phyloP scores from a whole-genome alignment of 2,888 invertebrate genomes.

The Apoda limacodes region DNA sequence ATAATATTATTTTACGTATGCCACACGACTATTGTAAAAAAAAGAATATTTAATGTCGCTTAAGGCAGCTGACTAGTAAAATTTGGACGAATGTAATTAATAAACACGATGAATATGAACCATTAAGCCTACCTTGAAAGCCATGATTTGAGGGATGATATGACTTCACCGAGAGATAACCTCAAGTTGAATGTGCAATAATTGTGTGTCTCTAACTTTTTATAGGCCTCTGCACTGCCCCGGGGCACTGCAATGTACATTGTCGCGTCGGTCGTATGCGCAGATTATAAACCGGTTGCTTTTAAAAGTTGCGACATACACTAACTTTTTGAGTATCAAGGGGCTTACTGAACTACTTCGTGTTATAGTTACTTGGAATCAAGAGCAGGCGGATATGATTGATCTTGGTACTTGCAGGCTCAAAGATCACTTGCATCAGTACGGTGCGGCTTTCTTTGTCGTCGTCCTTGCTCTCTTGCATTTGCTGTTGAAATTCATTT shows the following conservation, averaged over 20 bases:
- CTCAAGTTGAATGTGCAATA: slow-evolving; percentile 51
- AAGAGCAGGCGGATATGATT: slow-evolving; percentile 38
- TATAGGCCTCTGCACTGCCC: slow-evolving; percentile 38
- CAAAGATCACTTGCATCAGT: slow-evolving; percentile 52
- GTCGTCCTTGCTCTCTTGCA: slow-evolving; percentile 31
- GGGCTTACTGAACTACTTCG: slow-evolving; percentile 26
- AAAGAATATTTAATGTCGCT: too few relatives aligned
- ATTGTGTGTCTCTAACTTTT: slow-evolving; percentile 36
- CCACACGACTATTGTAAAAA: too few relatives aligned
- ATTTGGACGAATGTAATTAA: neutral
- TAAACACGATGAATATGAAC: neutral
- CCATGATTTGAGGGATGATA: slow-evolving; percentile 37
- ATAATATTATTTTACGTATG: too few relatives aligned
- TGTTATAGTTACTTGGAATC: slow-evolving; percentile 27
- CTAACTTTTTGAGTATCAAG: slow-evolving; percentile 15
- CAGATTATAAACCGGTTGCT: slow-evolving; percentile 32
- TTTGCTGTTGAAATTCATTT: too few relatives aligned
- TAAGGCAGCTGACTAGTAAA: too few relatives aligned
- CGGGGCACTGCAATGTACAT: slow-evolving; percentile 36
- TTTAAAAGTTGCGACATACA: slow-evolving; percentile 27
- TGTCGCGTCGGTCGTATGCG: slow-evolving; percentile 21
- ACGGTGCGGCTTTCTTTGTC: slow-evolving; percentile 38
- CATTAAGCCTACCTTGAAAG: slow-evolving; percentile 43
- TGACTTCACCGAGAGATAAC: slow-evolving; percentile 44
- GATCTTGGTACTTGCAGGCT: slow-evolving; percentile 24